These are phyloP conservation scores for Euclidia mi DNA, from an alignment of 2,888 invertebrate species.

Conservation along the genomic window DNA sequence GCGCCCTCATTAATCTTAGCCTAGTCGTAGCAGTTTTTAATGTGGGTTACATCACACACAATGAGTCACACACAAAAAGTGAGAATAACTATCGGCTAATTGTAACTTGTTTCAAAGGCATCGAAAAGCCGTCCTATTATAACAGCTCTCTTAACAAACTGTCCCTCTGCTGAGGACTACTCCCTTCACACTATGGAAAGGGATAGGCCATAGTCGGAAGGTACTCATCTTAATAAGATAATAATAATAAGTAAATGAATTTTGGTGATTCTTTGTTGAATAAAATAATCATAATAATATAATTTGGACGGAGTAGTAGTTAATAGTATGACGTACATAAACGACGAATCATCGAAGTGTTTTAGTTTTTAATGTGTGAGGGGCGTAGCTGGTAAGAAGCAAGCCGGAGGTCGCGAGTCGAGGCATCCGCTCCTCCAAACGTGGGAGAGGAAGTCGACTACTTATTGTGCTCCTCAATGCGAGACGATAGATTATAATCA, in stretches of 20 bases:
- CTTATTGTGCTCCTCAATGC: conserved; percentile 89
- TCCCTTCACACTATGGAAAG: too few relatives aligned
- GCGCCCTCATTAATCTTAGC: too few relatives aligned
- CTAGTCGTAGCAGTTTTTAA: too few relatives aligned
- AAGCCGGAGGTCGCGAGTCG: conserved; percentile 82
- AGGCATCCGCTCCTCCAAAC: conserved; percentile 83
- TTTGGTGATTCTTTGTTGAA: not conserved
- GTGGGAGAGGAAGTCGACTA: conserved; percentile 88
- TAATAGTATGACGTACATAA: conserved; percentile 21
- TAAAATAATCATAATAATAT: conserved; percentile 4
- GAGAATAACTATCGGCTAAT: too few relatives aligned
- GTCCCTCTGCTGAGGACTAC: too few relatives aligned
- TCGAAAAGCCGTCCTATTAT: too few relatives aligned
- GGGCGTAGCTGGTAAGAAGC: conserved; percentile 64
- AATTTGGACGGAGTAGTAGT: conserved; percentile 8
- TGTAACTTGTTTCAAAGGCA: too few relatives aligned
- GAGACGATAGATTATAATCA: conserved; percentile 80
- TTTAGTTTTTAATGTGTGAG: conserved; percentile 62
- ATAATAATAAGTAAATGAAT: not conserved
- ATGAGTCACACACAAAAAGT: too few relatives aligned
- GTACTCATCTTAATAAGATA: not conserved
- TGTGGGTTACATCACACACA: too few relatives aligned
- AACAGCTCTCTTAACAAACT: too few relatives aligned
- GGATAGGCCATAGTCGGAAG: too few relatives aligned
- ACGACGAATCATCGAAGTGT: conserved; percentile 33